Evolutionary conservation across 2,113 vertebrate species (phyloP).

Genomic region (Lampris megalopsis): DNA sequence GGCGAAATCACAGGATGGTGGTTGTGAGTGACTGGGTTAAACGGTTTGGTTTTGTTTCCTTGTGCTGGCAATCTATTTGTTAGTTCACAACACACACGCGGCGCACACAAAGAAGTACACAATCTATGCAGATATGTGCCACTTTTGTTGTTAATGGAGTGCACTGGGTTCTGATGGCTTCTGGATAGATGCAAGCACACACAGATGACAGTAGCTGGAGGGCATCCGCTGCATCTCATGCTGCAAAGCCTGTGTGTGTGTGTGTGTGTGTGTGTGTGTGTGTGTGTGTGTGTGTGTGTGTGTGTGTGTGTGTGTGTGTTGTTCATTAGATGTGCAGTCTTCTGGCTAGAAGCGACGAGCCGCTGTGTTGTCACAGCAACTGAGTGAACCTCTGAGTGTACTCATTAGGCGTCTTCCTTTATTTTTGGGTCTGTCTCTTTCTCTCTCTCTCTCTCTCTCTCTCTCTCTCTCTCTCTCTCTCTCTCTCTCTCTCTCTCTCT

Average conservation of each 20-base stretch:
- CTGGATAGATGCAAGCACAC: conserved; percentile 28
- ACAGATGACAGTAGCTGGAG: conserved; percentile 42
- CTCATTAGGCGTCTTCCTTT: conserved; percentile 66
- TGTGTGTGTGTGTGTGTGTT: conserved; percentile 26
- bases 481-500: background rate
- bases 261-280: background rate
- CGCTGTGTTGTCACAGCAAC: conserved; percentile 70
- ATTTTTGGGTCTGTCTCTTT: conserved; percentile 64
- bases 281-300: conserved; percentile 9
- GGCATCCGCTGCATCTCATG: conserved; percentile 30
- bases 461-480: conserved; percentile 3
- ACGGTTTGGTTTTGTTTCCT: conserved; percentile 44
- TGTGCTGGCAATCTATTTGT: conserved; percentile 24
- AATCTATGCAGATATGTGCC: conserved; percentile 17
- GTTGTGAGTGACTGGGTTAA: conserved; percentile 56
- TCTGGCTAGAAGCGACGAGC: conserved; percentile 50
- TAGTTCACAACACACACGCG: conserved; percentile 24
- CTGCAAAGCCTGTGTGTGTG: background rate
- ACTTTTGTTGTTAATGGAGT: conserved; percentile 26
- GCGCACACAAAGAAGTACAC: background rate
- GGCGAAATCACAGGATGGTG: conserved; percentile 33
- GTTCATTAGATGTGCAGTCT: conserved; percentile 60
- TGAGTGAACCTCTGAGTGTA: conserved; percentile 57
- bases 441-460: background rate
- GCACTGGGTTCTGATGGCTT: conserved; percentile 26